phyloP scores from a whole-genome alignment of 2,797 vertebrate species.

The Acanthopagrus latus region DNA sequence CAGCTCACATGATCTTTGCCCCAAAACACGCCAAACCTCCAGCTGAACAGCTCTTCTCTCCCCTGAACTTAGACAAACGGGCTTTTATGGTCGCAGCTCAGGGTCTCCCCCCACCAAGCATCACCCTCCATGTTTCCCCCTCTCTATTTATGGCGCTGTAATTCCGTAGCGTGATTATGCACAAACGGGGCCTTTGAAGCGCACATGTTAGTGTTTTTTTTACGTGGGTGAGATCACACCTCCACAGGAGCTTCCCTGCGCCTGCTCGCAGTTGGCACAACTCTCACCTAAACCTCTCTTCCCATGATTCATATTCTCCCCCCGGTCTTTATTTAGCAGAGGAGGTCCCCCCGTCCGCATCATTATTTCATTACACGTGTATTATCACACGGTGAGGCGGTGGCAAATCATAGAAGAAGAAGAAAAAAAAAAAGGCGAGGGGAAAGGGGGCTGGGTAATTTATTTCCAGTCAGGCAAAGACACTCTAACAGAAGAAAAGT shows the following conservation, averaged over 20 bases:
- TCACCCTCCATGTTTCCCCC: background rate
- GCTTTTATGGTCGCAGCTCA: constrained; percentile 21
- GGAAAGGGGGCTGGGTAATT: background rate
- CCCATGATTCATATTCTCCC: constrained; percentile 39
- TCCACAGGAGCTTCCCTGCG: constrained; percentile 74
- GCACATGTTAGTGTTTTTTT: constrained; percentile 75
- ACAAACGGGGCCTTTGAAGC: constrained; percentile 57
- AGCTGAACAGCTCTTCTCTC: constrained; percentile 36
- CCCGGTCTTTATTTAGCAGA: constrained; percentile 16
- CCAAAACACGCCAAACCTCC: constrained; percentile 1
- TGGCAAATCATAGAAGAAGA: background rate
- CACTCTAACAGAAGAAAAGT: fast-evolving
- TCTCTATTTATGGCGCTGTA: constrained; percentile 40
- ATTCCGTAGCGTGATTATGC: constrained; percentile 51
- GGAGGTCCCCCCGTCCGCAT: constrained; percentile 40
- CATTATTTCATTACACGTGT: constrained; percentile 17
- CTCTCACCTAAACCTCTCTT: constrained; percentile 44
- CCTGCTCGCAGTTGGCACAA: constrained; percentile 74
- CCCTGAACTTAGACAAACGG: constrained; percentile 39
- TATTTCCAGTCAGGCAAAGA: background rate
- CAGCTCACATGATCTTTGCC: background rate
- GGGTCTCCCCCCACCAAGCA: background rate
- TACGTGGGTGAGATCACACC: constrained; percentile 78
- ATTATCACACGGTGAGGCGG: background rate
- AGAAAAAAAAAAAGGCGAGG: too few species aligned